Conservation (phyloP, 1,140 invertebrate genomes). For the Micrasema minimum region DNA sequence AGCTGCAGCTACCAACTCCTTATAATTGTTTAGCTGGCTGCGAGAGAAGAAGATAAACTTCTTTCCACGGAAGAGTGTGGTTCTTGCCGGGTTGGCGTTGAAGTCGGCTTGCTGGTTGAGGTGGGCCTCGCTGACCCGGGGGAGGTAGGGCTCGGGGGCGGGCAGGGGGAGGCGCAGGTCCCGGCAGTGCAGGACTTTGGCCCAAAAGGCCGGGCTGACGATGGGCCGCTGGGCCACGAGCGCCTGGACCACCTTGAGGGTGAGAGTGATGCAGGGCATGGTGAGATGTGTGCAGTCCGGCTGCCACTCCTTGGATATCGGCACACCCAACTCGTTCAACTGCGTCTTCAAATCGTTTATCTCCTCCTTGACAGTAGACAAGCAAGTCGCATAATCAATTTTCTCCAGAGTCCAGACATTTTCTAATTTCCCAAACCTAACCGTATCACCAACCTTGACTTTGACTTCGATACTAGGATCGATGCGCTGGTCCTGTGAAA, state of each 20-base stretch:
- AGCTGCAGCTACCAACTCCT: conserved; percentile 61
- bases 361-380: conserved; percentile 63
- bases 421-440: conserved; percentile 67
- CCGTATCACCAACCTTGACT: conserved; percentile 61
- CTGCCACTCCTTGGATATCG: conserved; percentile 63
- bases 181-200: conserved; percentile 63
- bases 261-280: conserved; percentile 74
- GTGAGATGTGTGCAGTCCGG: conserved; percentile 71
- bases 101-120: conserved; percentile 69
- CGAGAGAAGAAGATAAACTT: conserved; percentile 71
- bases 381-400: conserved; percentile 59
- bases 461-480: conserved; percentile 55
- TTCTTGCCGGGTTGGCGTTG: conserved; percentile 63
- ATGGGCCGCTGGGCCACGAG: conserved; percentile 72
- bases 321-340: conserved; percentile 60
- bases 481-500: conserved; percentile 53
- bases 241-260: conserved; percentile 76
- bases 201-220: conserved; percentile 73
- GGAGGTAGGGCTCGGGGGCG: conserved; percentile 66
- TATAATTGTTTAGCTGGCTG: conserved; percentile 69
- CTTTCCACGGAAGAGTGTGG: conserved; percentile 69
- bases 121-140: conserved; percentile 67
- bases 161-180: conserved; percentile 62
- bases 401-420: conserved; percentile 64
- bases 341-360: conserved; percentile 57